Evolutionary conservation across 1,140 invertebrate genomes (phyloP).

Genomic region (Tenebrio molitor): DNA sequence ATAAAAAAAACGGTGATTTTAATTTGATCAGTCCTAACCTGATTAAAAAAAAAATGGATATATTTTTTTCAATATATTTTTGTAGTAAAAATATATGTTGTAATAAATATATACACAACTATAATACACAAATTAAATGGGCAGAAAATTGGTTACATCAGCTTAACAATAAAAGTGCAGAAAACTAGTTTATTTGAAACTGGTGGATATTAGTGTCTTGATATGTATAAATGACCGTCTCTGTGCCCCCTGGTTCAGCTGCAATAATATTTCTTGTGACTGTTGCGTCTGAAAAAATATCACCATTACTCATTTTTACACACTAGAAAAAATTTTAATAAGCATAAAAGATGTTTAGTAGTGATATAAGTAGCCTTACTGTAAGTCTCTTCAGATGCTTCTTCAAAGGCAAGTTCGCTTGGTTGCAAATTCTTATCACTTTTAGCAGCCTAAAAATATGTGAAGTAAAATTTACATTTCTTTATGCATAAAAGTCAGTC

Average conservation of each 20-base stretch:
- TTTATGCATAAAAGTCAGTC: constrained; percentile 43
- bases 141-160: not conserved
- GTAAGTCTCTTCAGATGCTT: constrained; percentile 61
- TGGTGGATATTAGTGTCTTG: constrained; percentile 64
- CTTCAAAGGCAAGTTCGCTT: constrained; percentile 61
- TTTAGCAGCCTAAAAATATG: constrained; percentile 63
- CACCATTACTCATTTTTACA: constrained; percentile 45
- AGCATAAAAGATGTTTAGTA: constrained; percentile 29
- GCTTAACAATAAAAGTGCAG: not conserved
- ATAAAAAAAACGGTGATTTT: constrained; percentile 26
- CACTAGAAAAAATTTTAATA: constrained; percentile 39
- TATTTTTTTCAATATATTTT: too few species aligned
- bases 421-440: constrained; percentile 63
- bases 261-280: constrained; percentile 57
- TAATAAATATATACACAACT: not conserved
- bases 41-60: too few species aligned
- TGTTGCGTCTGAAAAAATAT: constrained; percentile 59
- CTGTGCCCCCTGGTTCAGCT: constrained; percentile 57
- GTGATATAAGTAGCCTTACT: constrained; percentile 56
- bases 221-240: constrained; percentile 65
- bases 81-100: constrained; percentile 6
- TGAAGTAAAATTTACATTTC: constrained; percentile 13
- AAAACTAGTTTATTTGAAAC: constrained; percentile 61
- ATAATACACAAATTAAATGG: too few species aligned
- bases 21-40: constrained; percentile 1